Percentiles rank a stretch among this genome's conserved stretches.
Evolutionary conservation across 2,113 vertebrate genomes (phyloP).

Genomic region (Cyanistes caeruleus): DNA sequence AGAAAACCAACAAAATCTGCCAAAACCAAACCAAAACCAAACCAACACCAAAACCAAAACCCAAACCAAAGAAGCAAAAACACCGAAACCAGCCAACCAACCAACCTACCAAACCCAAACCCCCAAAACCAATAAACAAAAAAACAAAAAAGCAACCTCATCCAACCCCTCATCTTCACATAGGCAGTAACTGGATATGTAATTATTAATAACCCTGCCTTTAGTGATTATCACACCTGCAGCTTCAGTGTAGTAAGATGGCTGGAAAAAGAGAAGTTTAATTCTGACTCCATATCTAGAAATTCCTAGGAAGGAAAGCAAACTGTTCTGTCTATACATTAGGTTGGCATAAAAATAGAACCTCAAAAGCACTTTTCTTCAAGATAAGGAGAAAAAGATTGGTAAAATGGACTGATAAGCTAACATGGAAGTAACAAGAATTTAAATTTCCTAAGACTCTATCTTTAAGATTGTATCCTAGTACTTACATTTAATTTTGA

Average conservation of each 20-base stretch:
- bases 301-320: background rate
- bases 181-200: background rate
- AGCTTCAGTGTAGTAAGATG: background rate
- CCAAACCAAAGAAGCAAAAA: background rate
- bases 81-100: background rate
- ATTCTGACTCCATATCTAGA: background rate
- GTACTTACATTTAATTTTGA: background rate
- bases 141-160: too few species aligned
- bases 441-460: background rate
- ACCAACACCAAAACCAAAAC: background rate
- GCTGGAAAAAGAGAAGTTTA: background rate
- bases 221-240: background rate
- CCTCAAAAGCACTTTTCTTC: background rate
- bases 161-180: fast-evolving
- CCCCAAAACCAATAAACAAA: background rate
- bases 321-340: background rate
- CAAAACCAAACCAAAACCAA: background rate
- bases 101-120: background rate
- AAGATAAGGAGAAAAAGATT: background rate
- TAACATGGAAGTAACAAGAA: background rate
- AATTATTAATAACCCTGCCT: background rate
- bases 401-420: background rate
- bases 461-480: background rate
- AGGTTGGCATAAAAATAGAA: background rate
- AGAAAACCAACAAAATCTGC: background rate